phyloP scores from a whole-genome alignment of 2,113 vertebrate genomes.

The Origma solitaria region DNA sequence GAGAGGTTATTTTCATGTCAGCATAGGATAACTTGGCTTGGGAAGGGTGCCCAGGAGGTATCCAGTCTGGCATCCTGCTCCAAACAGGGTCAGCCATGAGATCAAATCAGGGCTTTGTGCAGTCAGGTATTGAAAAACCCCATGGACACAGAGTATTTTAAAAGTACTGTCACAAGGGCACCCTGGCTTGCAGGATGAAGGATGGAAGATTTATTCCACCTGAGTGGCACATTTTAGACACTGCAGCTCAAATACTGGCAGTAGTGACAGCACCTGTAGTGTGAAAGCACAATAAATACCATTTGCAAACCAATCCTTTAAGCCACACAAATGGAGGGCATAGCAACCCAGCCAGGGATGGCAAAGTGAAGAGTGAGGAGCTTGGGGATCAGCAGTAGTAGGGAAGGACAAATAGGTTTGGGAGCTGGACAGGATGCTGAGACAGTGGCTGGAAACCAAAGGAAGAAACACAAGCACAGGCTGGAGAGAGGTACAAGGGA shows the following conservation, averaged over 20 bases:
- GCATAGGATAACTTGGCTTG: not conserved
- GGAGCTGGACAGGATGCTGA: not conserved
- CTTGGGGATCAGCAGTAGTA: not conserved
- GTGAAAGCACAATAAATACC: not conserved
- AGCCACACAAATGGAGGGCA: not conserved
- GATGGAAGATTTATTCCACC: not conserved
- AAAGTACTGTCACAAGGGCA: not conserved
- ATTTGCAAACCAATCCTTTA: not conserved
- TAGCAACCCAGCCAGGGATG: not conserved
- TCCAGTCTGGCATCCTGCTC: not conserved
- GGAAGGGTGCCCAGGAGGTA: not conserved
- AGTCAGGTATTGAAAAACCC: not conserved
- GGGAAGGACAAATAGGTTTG: not conserved
- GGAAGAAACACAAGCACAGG: accelerated
- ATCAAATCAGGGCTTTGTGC: not conserved
- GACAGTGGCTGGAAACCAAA: not conserved
- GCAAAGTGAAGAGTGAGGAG: not conserved
- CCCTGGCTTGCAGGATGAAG: not conserved
- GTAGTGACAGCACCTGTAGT: not conserved
- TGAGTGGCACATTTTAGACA: not conserved
- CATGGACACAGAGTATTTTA: not conserved
- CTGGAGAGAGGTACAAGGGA: not conserved
- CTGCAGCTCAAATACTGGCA: not conserved
- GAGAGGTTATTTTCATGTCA: not conserved
- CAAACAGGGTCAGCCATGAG: not conserved